Percentiles rank a stretch among this genome's conserved stretches.
These are phyloP conservation scores for Sinocyclocheilus anophthalmus DNA, from an alignment of 2,113 vertebrate species.

Conservation along the genomic window DNA sequence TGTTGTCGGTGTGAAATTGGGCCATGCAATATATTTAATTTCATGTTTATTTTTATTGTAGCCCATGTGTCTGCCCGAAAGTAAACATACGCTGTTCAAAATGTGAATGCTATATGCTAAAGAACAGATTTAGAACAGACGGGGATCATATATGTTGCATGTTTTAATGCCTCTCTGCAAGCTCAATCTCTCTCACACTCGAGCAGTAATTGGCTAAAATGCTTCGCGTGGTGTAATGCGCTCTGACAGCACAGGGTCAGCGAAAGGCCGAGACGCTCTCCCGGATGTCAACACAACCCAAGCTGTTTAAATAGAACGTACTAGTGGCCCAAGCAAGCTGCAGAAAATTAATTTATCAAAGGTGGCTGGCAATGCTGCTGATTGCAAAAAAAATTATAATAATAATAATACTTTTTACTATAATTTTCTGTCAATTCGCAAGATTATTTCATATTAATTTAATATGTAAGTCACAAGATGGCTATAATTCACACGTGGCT, in stretches of 20 bases:
- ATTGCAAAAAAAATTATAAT: too few species aligned
- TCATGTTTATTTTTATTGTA: not conserved
- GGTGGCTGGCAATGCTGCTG: not conserved
- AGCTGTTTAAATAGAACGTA: constrained; percentile 22
- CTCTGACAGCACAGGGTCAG: constrained; percentile 49
- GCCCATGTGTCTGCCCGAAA: not conserved
- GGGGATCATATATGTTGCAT: constrained; percentile 35
- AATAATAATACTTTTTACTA: too few species aligned
- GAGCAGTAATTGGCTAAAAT: constrained; percentile 46
- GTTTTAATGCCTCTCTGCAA: constrained; percentile 45
- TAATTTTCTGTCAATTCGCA: too few species aligned
- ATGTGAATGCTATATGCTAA: not conserved
- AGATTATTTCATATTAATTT: too few species aligned
- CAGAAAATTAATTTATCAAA: not conserved
- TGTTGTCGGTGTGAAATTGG: not conserved
- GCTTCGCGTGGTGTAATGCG: constrained; percentile 47
- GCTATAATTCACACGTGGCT: too few species aligned
- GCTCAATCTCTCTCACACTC: constrained; percentile 60
- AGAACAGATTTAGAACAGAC: constrained; percentile 28
- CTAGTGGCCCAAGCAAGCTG: not conserved
- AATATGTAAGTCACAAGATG: too few species aligned
- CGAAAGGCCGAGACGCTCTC: constrained; percentile 47
- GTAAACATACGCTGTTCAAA: not conserved
- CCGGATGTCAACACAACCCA: constrained; percentile 47
- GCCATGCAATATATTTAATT: not conserved